Conservation (phyloP, 1,140 invertebrate species). For the Trichonephila inaurata region DNA sequence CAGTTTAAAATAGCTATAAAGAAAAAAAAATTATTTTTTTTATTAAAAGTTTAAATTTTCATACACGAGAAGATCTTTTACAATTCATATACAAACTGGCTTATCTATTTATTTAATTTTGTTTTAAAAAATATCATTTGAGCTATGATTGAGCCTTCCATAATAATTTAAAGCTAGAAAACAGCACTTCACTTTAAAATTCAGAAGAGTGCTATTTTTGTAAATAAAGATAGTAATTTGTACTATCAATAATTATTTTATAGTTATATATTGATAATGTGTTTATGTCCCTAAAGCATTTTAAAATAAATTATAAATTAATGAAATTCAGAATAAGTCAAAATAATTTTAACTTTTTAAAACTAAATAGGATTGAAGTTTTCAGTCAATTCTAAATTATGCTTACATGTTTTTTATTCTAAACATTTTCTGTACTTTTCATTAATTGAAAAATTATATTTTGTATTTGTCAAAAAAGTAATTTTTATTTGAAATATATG, state of each 20-base stretch:
- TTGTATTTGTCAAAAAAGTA: slow-evolving; percentile 37
- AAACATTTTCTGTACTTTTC: background rate
- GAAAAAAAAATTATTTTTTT: no score
- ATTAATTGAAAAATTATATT: background rate
- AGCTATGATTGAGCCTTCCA: no score
- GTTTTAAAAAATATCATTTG: no score
- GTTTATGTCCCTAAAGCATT: background rate
- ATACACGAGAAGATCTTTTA: no score
- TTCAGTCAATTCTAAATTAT: no score
- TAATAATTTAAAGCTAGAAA: slow-evolving; percentile 45
- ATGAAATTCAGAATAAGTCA: no score
- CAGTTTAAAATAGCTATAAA: no score
- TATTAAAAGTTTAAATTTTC: no score
- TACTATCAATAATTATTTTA: background rate
- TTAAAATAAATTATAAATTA: background rate
- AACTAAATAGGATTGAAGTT: no score
- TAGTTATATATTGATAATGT: background rate
- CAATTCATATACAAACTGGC: no score
- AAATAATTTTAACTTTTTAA: no score
- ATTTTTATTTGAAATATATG: slow-evolving; percentile 61
- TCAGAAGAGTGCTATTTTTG: background rate
- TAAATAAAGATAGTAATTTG: background rate
- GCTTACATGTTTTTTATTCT: background rate
- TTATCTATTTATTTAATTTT: no score
- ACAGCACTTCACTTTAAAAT: slow-evolving; percentile 34